Evolutionary conservation across 2,113 vertebrate genomes (phyloP), one percentile per base, ranked within the genome.

Genomic region (Pedetes capensis): DNA sequence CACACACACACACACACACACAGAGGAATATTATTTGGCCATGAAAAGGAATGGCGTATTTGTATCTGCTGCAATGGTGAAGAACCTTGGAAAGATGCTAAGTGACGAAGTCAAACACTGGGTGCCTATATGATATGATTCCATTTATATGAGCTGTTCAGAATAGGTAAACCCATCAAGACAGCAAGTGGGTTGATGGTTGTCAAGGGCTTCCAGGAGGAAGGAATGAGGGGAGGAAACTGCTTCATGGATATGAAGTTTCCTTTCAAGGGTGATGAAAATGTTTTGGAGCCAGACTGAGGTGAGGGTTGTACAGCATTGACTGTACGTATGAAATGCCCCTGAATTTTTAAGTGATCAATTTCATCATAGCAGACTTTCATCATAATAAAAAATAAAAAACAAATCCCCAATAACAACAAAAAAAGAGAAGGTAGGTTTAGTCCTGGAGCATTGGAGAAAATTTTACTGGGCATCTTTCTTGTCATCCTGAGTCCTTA

Each of bases 321-420:
- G 69, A n/a, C n/a, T 42, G 44, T 72, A 88, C 17, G 34, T 51
- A 44, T 47, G 84, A 66, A 80, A 88, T 90, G 32, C 61, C 51
- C 69, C 53, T 83, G 51, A 86, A 68, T 51, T 51, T 59, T 71
- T 94, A 71, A 87, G 59, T 74, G 49, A 83, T 72, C 79, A 64
- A 74, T 91, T 76, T 85, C 75, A 72, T 51, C 20, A 39, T 81
- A 63, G 78, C 27, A 85, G 61, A 87, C 84, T 95, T 71, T 93
- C 4, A 44, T 27, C 13, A 51, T 51, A n/a, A 49, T 71, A 72
- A 49, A 92, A 87, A 89, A 20, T 69, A n/a, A 39, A n/a, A 88
- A 55, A 80, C 13, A 12, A 87, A 66, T 6, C 44, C 27, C 22
- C 61, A n/a, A n/a, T 27, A 63, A 63, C 44, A 17, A 23, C 34